Evolutionary conservation across 1,140 invertebrate genomes (phyloP), one percentile per base, ranked within the genome.

Genomic region (Hypsibius dujardini): DNA sequence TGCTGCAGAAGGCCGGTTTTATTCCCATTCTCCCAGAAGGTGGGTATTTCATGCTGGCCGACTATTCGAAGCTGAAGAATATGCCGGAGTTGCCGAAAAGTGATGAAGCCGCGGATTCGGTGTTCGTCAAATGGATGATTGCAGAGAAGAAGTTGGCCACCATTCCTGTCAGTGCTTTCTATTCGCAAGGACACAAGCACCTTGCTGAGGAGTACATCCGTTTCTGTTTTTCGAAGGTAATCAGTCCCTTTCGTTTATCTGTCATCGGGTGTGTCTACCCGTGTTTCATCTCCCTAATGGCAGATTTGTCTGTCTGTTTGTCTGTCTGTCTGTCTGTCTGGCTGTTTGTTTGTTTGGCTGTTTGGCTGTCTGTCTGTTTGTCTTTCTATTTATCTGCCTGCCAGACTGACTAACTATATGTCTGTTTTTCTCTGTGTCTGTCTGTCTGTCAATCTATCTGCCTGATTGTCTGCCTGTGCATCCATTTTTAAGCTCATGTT

Each of bases 1-100:
- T 88, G 67, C 79, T 97, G 1, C 77, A 73, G 7, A 42, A 67
- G 12, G 85, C 87, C 71, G 93, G 91, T 0, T 89, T 98, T 85
- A 85, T 84, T 28, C 92, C 94, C 0, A 92, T 90, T 1, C 82
- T 97, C 67, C 95, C 95, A 0, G 89, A 98, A 70, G 94, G 90
- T 15, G 95, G 95, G 0, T 98, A 96, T 79, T 98, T 98, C 78
- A 90, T 99, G 83, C 77, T 98, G 12, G 92, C 91, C 1, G 89
- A 98, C 79, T 95, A 91, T 86, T 86, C 85, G n/a, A 80, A 84
- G 2, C 80, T 94, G 74, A 84, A 80, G 80, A 74, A 74, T 71
- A 50, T 47, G 62, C 72, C 47, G 78, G 78, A 72, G 73, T 79
- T 14, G 74, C 77, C 70, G 56, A 74, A 74, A 46, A 70, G 76